Evolutionary conservation across 2,888 invertebrate species (phyloP).

Genomic region (Spodoptera littoralis): DNA sequence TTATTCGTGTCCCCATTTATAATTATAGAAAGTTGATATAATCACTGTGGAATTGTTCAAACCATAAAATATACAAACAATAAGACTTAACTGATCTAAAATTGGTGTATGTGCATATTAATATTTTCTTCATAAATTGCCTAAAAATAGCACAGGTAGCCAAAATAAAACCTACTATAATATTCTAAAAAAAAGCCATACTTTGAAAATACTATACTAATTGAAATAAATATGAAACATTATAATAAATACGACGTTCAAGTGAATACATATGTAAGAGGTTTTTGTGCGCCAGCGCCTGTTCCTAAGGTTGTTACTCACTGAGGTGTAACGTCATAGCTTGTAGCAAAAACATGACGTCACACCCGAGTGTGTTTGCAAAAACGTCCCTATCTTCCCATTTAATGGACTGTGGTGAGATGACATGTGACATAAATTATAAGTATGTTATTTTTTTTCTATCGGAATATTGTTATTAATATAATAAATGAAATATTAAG

Average conservation of each 20-base stretch:
- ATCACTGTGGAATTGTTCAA: too few species aligned
- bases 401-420: conserved; percentile 19
- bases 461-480: too few species aligned
- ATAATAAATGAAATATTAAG: too few species aligned
- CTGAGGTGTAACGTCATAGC: conserved; percentile 49
- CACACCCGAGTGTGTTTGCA: conserved; percentile 44
- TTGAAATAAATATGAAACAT: conserved; percentile 11
- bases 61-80: too few species aligned
- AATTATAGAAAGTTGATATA: too few species aligned
- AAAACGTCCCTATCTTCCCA: conserved; percentile 31
- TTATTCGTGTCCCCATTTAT: too few species aligned
- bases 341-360: conserved; percentile 56
- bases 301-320: conserved; percentile 41
- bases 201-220: conserved; percentile 1
- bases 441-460: neutral
- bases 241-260: conserved; percentile 10
- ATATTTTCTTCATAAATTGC: too few species aligned
- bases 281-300: conserved; percentile 26
- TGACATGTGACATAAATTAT: conserved; percentile 18
- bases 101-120: too few species aligned
- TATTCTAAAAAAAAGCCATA: too few species aligned
- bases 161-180: too few species aligned
- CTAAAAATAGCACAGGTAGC: too few species aligned
- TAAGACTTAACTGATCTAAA: too few species aligned
- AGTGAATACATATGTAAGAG: conserved; percentile 42